Percentiles rank a stretch among this genome's conserved stretches.
phyloP scores from a whole-genome alignment of 2,113 vertebrate species.

The Todiramphus saurophagus region DNA sequence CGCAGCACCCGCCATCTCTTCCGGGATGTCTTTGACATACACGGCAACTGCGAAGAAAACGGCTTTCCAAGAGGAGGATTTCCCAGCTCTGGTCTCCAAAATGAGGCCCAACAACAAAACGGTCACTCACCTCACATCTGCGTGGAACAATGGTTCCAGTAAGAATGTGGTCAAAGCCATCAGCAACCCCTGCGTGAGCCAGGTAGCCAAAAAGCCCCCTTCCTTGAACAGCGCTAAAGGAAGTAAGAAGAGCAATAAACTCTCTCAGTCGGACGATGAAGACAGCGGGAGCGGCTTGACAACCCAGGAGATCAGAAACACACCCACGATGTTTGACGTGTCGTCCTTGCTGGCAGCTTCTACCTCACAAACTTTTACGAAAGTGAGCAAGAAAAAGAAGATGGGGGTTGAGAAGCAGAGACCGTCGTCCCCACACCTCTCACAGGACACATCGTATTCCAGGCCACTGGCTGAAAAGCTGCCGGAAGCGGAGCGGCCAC shows the following conservation, averaged over 20 bases:
- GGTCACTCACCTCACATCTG: conserved; percentile 77
- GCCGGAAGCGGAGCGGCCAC: conserved; percentile 68
- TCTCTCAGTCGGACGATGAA: conserved; percentile 71
- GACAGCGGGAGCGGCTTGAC: conserved; percentile 56
- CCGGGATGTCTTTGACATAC: conserved; percentile 79
- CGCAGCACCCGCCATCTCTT: background rate
- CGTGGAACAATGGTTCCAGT: conserved; percentile 81
- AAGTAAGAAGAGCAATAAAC: conserved; percentile 51
- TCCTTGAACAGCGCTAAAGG: conserved; percentile 64
- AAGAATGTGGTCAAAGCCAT: conserved; percentile 74
- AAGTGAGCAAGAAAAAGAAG: conserved; percentile 90
- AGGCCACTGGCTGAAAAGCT: conserved; percentile 73
- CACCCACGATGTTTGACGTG: conserved; percentile 86
- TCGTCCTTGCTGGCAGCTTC: conserved; percentile 83
- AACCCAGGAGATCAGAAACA: conserved; percentile 79
- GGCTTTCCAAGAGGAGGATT: conserved; percentile 95
- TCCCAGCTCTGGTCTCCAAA: conserved; percentile 91
- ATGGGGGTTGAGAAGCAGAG: conserved; percentile 71
- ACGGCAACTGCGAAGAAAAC: conserved; percentile 72
- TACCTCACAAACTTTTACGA: conserved; percentile 71
- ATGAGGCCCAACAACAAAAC: conserved; percentile 72
- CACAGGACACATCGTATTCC: background rate
- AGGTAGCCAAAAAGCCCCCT: conserved; percentile 78
- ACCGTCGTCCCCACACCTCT: background rate
- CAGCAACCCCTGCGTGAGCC: conserved; percentile 51